Percentiles rank a stretch among this genome's conserved stretches.
phyloP scores from a whole-genome alignment of 2,113 vertebrate species.

The rabbit (Oryctolagus cuniculus) region mOryCun1.1 NC_091436.1:107396501-107397000 shows the following conservation, averaged over 20 bases:
- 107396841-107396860: constrained; percentile 26
- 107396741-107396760: constrained; percentile 28
- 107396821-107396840: constrained; percentile 27
- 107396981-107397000: not conserved
- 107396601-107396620: not conserved
- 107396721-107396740: constrained; percentile 4
- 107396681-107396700: not conserved
- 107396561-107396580: not conserved
- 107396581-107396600: not conserved
- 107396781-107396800: constrained; percentile 2
- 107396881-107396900: not conserved
- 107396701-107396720: constrained; percentile 48
- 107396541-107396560: not conserved
- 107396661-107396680: constrained; percentile 29
- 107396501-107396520: not conserved
- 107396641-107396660: not conserved
- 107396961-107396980: not conserved
- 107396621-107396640: not conserved
- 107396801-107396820: constrained; percentile 37
- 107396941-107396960: not conserved
- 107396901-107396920: not conserved
- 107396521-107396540: not conserved
- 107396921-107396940: not conserved
- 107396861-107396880: not conserved
- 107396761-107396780: constrained; percentile 11